Base-by-base conservation (phyloP, 2,888 invertebrate species). In the Seira sanloemensis region DNA sequence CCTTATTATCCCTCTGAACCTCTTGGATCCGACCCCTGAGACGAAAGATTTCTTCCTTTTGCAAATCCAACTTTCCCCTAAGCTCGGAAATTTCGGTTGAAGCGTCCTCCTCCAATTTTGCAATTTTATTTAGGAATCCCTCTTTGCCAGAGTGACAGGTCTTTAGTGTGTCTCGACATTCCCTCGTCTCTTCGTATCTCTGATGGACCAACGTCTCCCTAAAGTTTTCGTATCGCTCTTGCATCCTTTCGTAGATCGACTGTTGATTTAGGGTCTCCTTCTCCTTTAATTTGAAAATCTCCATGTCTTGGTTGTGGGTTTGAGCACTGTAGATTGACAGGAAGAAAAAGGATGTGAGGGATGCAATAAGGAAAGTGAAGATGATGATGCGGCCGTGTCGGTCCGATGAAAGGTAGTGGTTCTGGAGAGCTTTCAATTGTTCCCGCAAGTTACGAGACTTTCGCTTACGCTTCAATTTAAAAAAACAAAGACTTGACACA, bases 281-380 rank as follows among this genome's bases (percentile, higher is more conserved):
- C 50, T 72, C 78, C 50, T 78, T 72, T 21, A 78, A 2, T 12
- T 66, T n/a, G 23, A 78, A 78, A 5, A 78, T 16, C 19, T 78
- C 78, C 66, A 78, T 72, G 46, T 78, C 72, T 0, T 78, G 65
- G 0, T 19, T 37, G 25, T 78, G 78, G 7, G 78, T 78, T 66
- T 78, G 78, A 16, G 46, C 16, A 54, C 78, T 50, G 66, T 78
- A 66, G 18, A 58, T 50, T 0, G 72, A 72, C 18, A 78, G 69
- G 7, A 78, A 67, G 26, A 27, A 0, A 23, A 72, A 78, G 2
- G 78, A 69, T 0, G 72, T 78, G 66, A 58, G 1, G 21, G 73
- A 78, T 16, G 72, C 66, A 19, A 72, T 19, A 16, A 78, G 18
- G 2, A 66, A 78, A 5, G 78, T 54, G 18, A 37, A 1, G 16